Base-by-base conservation (phyloP, 2,113 vertebrate genomes). In the Rhizomys pruinosus region DNA sequence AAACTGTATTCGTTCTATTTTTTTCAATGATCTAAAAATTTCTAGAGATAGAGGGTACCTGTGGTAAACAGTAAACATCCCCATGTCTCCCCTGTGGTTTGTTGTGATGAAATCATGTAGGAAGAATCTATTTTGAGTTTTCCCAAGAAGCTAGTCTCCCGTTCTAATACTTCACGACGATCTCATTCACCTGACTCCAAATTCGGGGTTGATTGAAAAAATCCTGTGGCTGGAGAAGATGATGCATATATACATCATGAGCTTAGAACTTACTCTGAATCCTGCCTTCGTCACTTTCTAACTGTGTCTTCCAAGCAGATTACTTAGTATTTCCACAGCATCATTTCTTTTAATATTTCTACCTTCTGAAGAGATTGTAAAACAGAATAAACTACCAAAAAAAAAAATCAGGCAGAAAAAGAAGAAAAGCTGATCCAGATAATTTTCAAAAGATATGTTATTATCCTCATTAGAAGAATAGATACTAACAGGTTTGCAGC, bases 1-100 rank as follows among this genome's bases (percentile, higher is more conserved):
- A 88, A 94, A 87, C 19, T 76, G 5, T 20, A 39, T 87, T 68
- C 92, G 37, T 37, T 94, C 76, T 52, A 42, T 73, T 87, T 76
- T 39, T 5, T 69, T n/a, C n/a, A 57, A 55, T 37, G 42, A n/a
- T 80, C 59, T 91, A 52, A 73, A 90, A 84, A 66, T 71, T 19
- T 88, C 23, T 59, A 87, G 12, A 66, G 20, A 78, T 3, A 73
- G 25, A 87, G 16, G 25, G 25, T 37, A 2, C 29, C 66, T 66
- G 15, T 66, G 23, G 7, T 81, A 84, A 69, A 73, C 25, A 85
- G 68, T 15, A 27, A 47, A 7, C 47, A 25, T 78, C 68, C 39
- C 57, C 72, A 27, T 9, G 7, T 29, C 17, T 73, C 55, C 44
- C 27, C 29, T 39, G 9, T 77, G 61, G 20, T 72, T 66, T 77